Conservation (phyloP, 2,888 invertebrate genomes). For the Heteromyza rotundicornis region DNA sequence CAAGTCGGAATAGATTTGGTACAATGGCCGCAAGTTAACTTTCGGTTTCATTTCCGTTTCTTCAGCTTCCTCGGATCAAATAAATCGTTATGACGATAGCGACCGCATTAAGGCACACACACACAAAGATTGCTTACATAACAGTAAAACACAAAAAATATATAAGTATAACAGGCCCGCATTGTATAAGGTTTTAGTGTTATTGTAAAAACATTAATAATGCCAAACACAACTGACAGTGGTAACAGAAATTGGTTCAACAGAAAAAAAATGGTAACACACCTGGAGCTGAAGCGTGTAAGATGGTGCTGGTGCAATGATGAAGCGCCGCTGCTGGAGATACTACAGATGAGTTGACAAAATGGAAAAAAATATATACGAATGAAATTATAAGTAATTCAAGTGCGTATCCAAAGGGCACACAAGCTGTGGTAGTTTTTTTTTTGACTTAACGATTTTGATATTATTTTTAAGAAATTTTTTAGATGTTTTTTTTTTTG, state of each 20-base stretch:
- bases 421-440: constrained; percentile 10
- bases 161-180: no score
- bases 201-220: constrained; percentile 32
- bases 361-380: background rate
- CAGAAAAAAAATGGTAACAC: background rate
- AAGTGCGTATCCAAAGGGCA: background rate
- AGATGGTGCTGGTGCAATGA: background rate
- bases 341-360: background rate
- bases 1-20: no score
- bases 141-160: background rate
- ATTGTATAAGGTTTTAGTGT: background rate
- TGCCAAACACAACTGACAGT: constrained; percentile 15
- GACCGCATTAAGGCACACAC: constrained; percentile 3
- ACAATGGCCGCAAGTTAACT: background rate
- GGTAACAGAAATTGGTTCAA: background rate
- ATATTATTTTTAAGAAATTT: background rate
- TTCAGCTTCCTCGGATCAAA: background rate
- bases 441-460: constrained; percentile 10
- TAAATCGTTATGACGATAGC: background rate
- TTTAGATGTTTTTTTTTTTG: constrained; percentile 1
- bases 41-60: background rate
- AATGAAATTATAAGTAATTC: background rate
- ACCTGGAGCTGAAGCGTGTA: constrained; percentile 7
- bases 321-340: background rate
- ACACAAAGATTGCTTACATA: background rate